phyloP scores from a whole-genome alignment of 2,113 vertebrate genomes.

The Aldabrachelys gigantea region DNA sequence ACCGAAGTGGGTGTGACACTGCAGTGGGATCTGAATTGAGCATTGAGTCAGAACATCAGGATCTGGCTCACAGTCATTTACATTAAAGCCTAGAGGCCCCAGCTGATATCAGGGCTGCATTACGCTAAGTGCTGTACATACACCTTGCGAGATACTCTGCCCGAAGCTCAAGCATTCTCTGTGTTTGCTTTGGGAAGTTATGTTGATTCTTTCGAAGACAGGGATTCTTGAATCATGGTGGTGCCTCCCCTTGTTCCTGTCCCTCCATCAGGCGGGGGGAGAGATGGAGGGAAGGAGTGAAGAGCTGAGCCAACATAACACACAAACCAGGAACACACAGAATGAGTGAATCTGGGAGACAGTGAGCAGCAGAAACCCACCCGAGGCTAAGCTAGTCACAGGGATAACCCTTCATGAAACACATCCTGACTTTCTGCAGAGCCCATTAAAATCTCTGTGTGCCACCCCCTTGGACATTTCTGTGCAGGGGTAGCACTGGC shows the following conservation, averaged over 20 bases:
- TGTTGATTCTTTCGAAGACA: neutral
- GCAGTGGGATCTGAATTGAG: neutral
- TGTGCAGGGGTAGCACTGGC: neutral
- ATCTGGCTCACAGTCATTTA: neutral
- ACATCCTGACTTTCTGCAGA: neutral
- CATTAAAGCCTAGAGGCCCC: neutral
- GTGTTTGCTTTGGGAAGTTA: neutral
- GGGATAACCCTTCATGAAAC: neutral
- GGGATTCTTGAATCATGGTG: neutral
- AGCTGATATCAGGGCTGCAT: neutral
- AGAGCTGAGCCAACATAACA: neutral
- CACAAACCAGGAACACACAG: neutral
- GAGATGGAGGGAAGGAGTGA: neutral
- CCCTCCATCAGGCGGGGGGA: neutral
- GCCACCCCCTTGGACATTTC: neutral
- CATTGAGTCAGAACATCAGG: neutral
- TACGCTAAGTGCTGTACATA: neutral
- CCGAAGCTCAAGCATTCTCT: neutral
- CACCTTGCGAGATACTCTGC: neutral
- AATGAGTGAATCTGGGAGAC: neutral
- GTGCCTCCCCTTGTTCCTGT: neutral
- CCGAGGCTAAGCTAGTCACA: neutral
- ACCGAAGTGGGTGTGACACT: neutral
- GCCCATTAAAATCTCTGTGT: neutral
- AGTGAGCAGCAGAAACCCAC: neutral